Evolutionary conservation across 2,888 invertebrate species (phyloP).

Genomic region (Lepidochrysops patricia): DNA sequence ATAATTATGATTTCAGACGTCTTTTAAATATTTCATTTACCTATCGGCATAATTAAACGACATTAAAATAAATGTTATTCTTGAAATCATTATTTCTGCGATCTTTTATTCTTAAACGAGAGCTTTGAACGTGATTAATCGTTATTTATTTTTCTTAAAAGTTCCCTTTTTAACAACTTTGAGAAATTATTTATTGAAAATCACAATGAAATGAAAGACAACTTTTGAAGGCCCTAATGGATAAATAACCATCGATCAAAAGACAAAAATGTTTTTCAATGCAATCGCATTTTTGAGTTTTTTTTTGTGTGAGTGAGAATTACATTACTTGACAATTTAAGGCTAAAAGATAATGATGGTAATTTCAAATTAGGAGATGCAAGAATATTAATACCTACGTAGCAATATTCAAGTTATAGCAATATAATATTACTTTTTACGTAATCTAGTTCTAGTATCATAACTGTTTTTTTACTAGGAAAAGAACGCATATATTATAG

Average conservation of each 20-base stretch:
- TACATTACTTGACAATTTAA: neutral
- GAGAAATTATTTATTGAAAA: slow-evolving; percentile 49
- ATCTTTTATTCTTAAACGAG: slow-evolving; percentile 36
- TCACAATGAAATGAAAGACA: slow-evolving; percentile 64
- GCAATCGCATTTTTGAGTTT: slow-evolving; percentile 52
- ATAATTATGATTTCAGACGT: neutral
- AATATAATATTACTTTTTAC: too few relatives aligned
- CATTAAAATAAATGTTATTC: neutral
- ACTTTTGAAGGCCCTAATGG: slow-evolving; percentile 69
- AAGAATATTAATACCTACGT: too few relatives aligned
- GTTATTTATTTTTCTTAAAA: slow-evolving; percentile 47
- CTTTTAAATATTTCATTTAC: neutral
- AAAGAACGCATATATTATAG: neutral
- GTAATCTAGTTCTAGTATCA: too few relatives aligned
- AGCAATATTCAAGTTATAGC: too few relatives aligned
- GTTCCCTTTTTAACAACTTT: slow-evolving; percentile 46
- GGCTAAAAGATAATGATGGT: neutral
- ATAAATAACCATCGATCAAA: slow-evolving; percentile 70
- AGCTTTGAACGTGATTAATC: slow-evolving; percentile 51
- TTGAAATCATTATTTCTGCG: neutral
- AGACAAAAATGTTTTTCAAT: slow-evolving; percentile 64
- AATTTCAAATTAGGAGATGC: too few relatives aligned
- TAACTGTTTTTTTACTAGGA: neutral
- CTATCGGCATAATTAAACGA: neutral
- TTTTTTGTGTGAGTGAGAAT: slow-evolving; percentile 36